Conservation (phyloP, 64 coral and sea anemone genomes). For the Hydrozoanthus tunicans region DNA sequence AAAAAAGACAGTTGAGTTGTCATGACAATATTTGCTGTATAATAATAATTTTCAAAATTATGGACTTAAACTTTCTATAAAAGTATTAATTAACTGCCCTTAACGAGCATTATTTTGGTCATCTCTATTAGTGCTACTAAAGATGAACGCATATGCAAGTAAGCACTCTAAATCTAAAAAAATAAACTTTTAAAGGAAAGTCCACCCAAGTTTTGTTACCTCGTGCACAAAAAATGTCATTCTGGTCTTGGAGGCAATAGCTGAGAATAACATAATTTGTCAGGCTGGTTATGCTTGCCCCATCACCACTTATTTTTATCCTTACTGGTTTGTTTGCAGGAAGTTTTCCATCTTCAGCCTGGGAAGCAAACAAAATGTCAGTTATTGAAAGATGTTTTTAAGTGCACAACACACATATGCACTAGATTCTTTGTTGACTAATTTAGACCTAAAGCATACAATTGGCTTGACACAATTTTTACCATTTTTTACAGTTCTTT, state of each 20-base stretch:
- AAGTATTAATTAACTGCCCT: background rate
- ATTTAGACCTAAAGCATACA: conserved; percentile 9
- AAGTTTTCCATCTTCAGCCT: conserved; percentile 31
- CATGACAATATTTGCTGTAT: conserved; percentile 7
- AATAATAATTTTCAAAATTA: conserved; percentile 10
- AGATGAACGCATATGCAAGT: background rate
- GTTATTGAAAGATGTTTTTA: conserved; percentile 19
- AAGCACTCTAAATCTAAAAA: conserved; percentile 11
- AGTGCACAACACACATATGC: background rate
- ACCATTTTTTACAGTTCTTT: too few species aligned
- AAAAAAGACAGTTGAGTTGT: background rate
- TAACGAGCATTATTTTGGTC: conserved; percentile 3
- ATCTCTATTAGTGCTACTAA: background rate
- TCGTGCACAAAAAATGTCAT: conserved; percentile 20
- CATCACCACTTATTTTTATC: conserved; percentile 19
- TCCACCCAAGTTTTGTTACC: background rate
- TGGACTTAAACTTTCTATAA: background rate
- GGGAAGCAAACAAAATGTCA: conserved; percentile 24
- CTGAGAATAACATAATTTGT: conserved; percentile 6
- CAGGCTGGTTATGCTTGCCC: conserved; percentile 5
- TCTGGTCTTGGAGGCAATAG: conserved; percentile 15
- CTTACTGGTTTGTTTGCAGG: conserved; percentile 20
- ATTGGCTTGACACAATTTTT: background rate
- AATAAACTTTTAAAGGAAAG: background rate
- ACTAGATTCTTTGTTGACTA: background rate